phyloP scores from a whole-genome alignment of 2,888 invertebrate species.

The Epinotia bilunana region DNA sequence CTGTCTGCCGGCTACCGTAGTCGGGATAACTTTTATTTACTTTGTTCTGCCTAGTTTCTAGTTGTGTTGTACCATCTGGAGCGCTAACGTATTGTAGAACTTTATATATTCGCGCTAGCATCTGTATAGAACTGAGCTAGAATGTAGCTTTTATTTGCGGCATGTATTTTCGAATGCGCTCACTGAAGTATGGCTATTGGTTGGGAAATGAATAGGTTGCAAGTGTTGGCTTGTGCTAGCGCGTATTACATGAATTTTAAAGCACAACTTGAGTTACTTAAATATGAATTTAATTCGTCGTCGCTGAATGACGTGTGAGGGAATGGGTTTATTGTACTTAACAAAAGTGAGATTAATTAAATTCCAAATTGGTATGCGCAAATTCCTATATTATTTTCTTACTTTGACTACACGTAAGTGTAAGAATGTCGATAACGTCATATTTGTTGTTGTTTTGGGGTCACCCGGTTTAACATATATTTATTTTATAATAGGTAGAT shows the following conservation, averaged over 20 bases:
- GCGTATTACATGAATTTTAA: neutral
- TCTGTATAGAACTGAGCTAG: conserved; percentile 30
- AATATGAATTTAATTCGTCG: too few relatives aligned
- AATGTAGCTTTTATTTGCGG: conserved; percentile 34
- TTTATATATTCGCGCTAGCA: conserved; percentile 29
- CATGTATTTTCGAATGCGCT: conserved; percentile 4
- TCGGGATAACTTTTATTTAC: conserved; percentile 41
- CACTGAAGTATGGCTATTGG: neutral
- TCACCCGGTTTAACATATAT: too few relatives aligned
- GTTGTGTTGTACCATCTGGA: conserved; percentile 31
- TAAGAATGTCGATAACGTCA: too few relatives aligned
- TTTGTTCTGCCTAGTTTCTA: conserved; percentile 43
- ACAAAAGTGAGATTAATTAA: too few relatives aligned
- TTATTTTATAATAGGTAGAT: too few relatives aligned
- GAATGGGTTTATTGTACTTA: too few relatives aligned
- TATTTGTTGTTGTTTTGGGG: too few relatives aligned
- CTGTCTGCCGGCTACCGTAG: conserved; percentile 24
- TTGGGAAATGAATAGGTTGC: neutral
- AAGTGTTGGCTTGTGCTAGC: neutral
- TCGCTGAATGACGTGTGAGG: too few relatives aligned
- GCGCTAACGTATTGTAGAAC: conserved; percentile 37
- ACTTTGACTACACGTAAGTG: too few relatives aligned
- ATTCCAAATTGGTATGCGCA: too few relatives aligned
- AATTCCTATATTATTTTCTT: too few relatives aligned
- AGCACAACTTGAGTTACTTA: too few relatives aligned